Evolutionary conservation across 2,797 vertebrate species (phyloP), one percentile per base, ranked within the genome.

Genomic region (Halcyon leucocephala): DNA sequence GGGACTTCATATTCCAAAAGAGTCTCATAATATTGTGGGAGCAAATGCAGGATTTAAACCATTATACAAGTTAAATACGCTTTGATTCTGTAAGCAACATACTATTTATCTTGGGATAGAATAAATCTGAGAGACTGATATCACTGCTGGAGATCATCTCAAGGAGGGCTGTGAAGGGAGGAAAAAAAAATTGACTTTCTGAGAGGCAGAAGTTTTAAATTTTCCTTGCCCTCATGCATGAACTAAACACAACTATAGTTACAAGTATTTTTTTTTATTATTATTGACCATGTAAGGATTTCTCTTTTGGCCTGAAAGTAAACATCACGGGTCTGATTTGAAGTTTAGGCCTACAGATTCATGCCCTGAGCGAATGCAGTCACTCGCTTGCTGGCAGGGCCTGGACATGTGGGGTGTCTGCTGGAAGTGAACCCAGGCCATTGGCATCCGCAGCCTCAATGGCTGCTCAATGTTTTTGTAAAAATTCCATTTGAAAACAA

Each of bases 91-190:
- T 91, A 89, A 95, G 91, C 81, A 92, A 77, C 37, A 76, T 31
- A 7, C 49, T 95, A 87, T 97, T 96, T 97, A 89, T 95, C 86
- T 90, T 96, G 54, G 90, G 93, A 92, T 94, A 95, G 81, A 93
- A 72, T 90, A 94, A 97, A 95, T 94, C 88, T 90, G 81, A 69
- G 86, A 81, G 80, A 13, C 78, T 82, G 88, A 77, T 93, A 80
- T 67, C 67, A 28, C 49, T 94, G 64, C 71, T 15, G 25, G 80
- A 93, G 74, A 88, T 94, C 88, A 90, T 90, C 83, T 85, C 71
- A 78, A 90, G 80, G 88, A 88, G 52, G 60, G 26, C 6, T 89
- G 44, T 52, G 78, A 17, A 77, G 33, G 37, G 29, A 72, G 49
- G 69, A 82, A 55, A 54, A 57, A 46, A 25, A 4, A 54, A 42